Evolutionary conservation across 92 coral and sea anemone genomes (phyloP), one percentile per base, ranked within the genome.

Genomic region (Pocillopora meandrina): DNA sequence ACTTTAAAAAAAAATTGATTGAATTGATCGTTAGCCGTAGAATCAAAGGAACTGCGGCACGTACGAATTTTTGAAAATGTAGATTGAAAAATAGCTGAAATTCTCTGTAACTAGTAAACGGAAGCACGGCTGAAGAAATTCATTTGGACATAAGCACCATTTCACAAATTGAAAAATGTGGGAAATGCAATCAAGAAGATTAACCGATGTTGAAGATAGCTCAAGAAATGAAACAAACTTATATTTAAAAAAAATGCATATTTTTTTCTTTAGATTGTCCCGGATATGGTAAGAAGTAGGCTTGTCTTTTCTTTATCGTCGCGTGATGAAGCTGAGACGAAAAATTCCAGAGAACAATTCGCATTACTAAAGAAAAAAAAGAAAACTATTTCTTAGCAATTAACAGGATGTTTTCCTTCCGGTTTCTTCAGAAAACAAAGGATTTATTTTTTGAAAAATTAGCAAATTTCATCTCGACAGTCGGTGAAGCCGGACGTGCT

Each of bases 361-460:
- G 61, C 13, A 58, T 19, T 70, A 36, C 42, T 65, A 71, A 70
- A 70, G 11, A 18, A 61, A 81, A 57, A 69, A 66, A 35, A 70
- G 61, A 20, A 26, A 80, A 31, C 21, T 34, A 57, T 23, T 56
- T 9, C 34, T 21, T 26, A 68, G 77, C 69, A 81, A 71, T 81
- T 56, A 69, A 35, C 77, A 58, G 77, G 77, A 71, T 70, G 75
- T 69, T 81, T 58, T 36, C 65, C 61, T 81, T 81, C 85, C 85
- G 85, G 77, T 36, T 5, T 35, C 15, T 59, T 81, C 60, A 33
- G 78, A 20, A 70, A 69, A 81, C 85, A 81, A 81, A 70, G 76
- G 85, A 71, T 71, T 81, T 80, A 57, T 20, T 56, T 42, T 42
- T 59, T 1, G 34, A 71, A 81, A 58, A 81, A 81, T 70, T 19